phyloP scores from a whole-genome alignment of 2,113 vertebrate species.

The Caranx ignobilis region DNA sequence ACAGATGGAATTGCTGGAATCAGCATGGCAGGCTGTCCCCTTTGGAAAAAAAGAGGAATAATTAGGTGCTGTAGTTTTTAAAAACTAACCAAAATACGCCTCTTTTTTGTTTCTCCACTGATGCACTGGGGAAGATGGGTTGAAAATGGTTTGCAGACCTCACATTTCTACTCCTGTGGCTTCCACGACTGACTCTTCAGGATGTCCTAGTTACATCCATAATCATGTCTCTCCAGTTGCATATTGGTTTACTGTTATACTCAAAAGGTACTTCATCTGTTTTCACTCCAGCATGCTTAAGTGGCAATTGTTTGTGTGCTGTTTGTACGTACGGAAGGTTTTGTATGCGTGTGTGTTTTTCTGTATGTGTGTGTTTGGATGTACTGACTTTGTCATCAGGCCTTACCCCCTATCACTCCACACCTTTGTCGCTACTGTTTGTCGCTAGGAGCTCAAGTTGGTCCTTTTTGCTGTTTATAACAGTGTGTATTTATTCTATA shows the following conservation, averaged over 20 bases:
- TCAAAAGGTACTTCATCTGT: slow-evolving; percentile 77
- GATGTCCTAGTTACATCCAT: slow-evolving; percentile 20
- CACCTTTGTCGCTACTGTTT: slow-evolving; percentile 87
- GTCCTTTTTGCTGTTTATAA: slow-evolving; percentile 98
- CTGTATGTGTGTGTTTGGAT: slow-evolving; percentile 29
- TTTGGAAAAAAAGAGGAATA: slow-evolving; percentile 4
- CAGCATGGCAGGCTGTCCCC: background rate
- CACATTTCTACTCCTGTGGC: slow-evolving; percentile 16
- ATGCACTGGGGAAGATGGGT: slow-evolving; percentile 4
- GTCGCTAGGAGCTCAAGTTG: slow-evolving; percentile 90
- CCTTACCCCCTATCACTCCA: slow-evolving; percentile 79
- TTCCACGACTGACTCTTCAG: slow-evolving; percentile 13
- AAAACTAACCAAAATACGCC: slow-evolving; percentile 6
- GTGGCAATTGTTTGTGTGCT: slow-evolving; percentile 54
- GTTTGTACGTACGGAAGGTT: slow-evolving; percentile 43
- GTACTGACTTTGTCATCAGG: slow-evolving; percentile 61
- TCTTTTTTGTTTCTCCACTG: background rate
- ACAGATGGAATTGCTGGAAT: slow-evolving; percentile 49
- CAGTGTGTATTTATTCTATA: slow-evolving; percentile 98
- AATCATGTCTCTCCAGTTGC: slow-evolving; percentile 34
- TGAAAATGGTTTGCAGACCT: slow-evolving; percentile 63
- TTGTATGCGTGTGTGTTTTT: slow-evolving; percentile 41
- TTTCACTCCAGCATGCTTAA: slow-evolving; percentile 65
- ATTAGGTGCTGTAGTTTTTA: slow-evolving; percentile 24
- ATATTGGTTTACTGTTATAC: slow-evolving; percentile 68